Base-by-base conservation (phyloP, 1,140 invertebrate genomes). In the Zaprionus gabonicus region DNA sequence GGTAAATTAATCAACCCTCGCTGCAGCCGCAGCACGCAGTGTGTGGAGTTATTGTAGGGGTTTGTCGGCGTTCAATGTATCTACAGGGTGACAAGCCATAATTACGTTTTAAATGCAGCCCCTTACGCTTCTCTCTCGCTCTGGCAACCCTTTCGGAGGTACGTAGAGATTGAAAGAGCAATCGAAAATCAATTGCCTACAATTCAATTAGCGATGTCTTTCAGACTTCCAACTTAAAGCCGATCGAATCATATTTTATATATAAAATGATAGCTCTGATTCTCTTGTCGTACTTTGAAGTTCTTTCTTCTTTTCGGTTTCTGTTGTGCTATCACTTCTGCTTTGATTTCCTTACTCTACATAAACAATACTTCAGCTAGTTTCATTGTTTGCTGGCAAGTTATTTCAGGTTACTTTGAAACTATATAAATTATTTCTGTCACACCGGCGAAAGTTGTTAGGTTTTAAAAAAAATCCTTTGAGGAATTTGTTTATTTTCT, bases 1-100 rank as follows among this genome's bases (percentile, higher is more conserved):
- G 31, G 71, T 68, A 70, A 75, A 85, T 85, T 79, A 86, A 85
- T 86, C 82, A 81, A 85, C 82, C 82, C 82, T 79, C 70, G 59
- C 53, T 70, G 66, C 34, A 70, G 66, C 46, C 51, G 36, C 41
- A 53, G 44, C 31, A 53, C 17, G 34, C n/a, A 34, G 46, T 7
- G 1, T 9, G 27, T 15, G 28, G 28, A 31, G 28, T 7, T 31
- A 20, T 23, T 36, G 23, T 17, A 2, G 46, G 10, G 46, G 46
- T 13, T 51, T 58, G 20, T 31, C 27, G 25, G 28, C 4, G n/a
- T 28, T n/a, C 23, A 13, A n/a, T 23, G 36, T 64, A 46, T 53
- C 71, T 69, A 58, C 34, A 15, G 72, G 76, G 65, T 71, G 67
- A 82, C 80, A 82, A 41, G 74, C 56, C 73, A 76, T 81, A 88